phyloP scores from a whole-genome alignment of 1,140 invertebrate species.

The Danaus plexippus region DNA sequence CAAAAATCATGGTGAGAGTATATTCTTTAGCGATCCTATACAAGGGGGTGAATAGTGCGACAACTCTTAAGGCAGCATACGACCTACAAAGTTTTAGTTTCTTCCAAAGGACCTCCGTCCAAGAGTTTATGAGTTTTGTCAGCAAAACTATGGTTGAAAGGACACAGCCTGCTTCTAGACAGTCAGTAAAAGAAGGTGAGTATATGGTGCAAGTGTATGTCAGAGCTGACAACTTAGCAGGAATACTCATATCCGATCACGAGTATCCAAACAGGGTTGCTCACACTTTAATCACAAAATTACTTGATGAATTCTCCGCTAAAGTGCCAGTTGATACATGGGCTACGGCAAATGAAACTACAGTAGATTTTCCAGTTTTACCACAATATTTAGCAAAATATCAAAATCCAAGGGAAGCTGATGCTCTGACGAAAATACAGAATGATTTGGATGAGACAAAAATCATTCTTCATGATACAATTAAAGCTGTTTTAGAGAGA shows the following conservation, averaged over 20 bases:
- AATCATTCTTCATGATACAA: constrained; percentile 98
- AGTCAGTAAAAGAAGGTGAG: constrained; percentile 93
- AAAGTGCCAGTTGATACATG: constrained; percentile 81
- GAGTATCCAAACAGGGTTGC: constrained; percentile 97
- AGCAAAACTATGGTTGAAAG: constrained; percentile 96
- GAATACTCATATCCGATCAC: constrained; percentile 95
- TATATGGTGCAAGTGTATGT: constrained; percentile 99
- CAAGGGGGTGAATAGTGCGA: constrained; percentile 84
- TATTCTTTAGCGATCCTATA: constrained; percentile 90
- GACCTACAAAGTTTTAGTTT: constrained; percentile 95
- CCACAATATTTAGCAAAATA: constrained; percentile 90
- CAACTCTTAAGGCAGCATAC: constrained; percentile 86
- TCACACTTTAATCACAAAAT: constrained; percentile 95
- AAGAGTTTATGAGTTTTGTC: constrained; percentile 97
- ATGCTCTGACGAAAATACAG: constrained; percentile 97
- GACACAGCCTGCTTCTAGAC: constrained; percentile 84
- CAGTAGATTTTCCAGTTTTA: constrained; percentile 80
- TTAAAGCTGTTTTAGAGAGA: constrained; percentile 94
- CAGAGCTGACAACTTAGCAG: constrained; percentile 89
- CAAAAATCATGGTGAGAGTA: constrained; percentile 86
- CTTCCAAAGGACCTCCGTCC: constrained; percentile 92
- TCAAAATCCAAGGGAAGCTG: constrained; percentile 97
- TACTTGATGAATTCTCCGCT: constrained; percentile 93
- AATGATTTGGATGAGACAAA: constrained; percentile 99
- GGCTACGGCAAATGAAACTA: constrained; percentile 79